A percentile compares a stretch with the other conserved stretches of the same genome.
Conservation (phyloP, 2,888 invertebrate species). For the Cyrtodaria siliqua region DNA sequence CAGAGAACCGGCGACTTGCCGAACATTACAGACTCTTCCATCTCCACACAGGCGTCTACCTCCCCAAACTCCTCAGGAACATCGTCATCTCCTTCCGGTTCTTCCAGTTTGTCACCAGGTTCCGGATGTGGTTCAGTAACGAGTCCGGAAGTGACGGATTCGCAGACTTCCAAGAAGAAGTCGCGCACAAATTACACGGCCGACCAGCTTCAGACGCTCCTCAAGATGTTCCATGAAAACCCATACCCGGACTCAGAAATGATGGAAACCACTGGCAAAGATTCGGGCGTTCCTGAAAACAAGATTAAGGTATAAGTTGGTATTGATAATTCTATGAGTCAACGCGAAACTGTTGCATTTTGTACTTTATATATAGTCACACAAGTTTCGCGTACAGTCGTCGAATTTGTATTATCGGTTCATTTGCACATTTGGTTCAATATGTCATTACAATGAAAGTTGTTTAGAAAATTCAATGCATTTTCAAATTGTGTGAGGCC, state of each 20-base stretch:
- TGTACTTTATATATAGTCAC: too few relatives aligned
- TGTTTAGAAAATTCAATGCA: too few relatives aligned
- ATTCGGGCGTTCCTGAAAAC: constrained; percentile 68
- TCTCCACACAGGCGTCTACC: constrained; percentile 62
- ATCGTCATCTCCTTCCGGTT: constrained; percentile 50
- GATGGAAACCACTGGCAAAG: constrained; percentile 69
- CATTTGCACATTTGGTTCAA: too few relatives aligned
- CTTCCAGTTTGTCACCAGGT: constrained; percentile 42
- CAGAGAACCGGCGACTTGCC: constrained; percentile 39
- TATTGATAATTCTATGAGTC: too few relatives aligned
- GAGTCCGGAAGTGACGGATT: constrained; percentile 50
- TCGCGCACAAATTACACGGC: constrained; percentile 72
- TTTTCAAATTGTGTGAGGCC: too few relatives aligned
- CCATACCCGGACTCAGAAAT: constrained; percentile 73
- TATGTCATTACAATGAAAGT: too few relatives aligned
- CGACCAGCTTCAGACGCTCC: constrained; percentile 66
- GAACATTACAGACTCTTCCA: constrained; percentile 64
- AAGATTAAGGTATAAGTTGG: constrained; percentile 74
- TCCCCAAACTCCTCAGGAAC: constrained; percentile 56
- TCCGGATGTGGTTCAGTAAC: constrained; percentile 37
- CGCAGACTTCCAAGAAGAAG: constrained; percentile 61
- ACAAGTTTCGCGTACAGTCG: too few relatives aligned
- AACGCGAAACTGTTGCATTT: too few relatives aligned
- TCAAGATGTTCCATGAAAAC: constrained; percentile 73
- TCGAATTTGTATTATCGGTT: too few relatives aligned